A percentile compares a stretch with the other conserved stretches of the same genome.
Conservation (phyloP, 2,797 vertebrate species). For the Scarus forsteni region DNA sequence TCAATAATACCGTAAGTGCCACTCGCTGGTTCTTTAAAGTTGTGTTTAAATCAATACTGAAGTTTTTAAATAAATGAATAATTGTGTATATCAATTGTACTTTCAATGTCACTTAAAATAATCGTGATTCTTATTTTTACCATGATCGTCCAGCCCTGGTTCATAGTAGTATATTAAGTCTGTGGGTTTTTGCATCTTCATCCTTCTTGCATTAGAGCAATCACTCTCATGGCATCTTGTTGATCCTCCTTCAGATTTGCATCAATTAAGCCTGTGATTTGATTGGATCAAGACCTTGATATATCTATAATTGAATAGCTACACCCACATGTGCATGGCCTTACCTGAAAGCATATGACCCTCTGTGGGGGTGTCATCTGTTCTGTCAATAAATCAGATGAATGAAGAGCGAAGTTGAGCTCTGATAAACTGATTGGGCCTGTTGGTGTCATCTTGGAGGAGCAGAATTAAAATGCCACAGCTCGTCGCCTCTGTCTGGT, state of each 20-base stretch:
- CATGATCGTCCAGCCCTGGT: too few relatives aligned
- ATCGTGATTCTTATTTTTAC: too few relatives aligned
- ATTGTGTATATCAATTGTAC: too few relatives aligned
- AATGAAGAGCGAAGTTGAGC: slow-evolving; percentile 52
- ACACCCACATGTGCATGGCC: slow-evolving; percentile 55
- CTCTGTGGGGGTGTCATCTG: slow-evolving; percentile 54
- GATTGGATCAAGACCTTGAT: slow-evolving; percentile 53
- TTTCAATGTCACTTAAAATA: too few relatives aligned
- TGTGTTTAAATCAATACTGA: too few relatives aligned
- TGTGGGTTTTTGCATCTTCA: slow-evolving; percentile 21
- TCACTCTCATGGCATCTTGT: slow-evolving; percentile 41
- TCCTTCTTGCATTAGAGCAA: slow-evolving; percentile 40
- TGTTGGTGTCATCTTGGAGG: slow-evolving; percentile 38
- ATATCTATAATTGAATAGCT: slow-evolving; percentile 64
- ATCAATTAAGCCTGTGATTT: slow-evolving; percentile 53
- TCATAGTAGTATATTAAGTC: not conserved
- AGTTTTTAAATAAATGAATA: too few relatives aligned
- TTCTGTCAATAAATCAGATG: slow-evolving; percentile 62
- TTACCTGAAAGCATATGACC: slow-evolving; percentile 49
- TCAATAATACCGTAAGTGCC: too few relatives aligned
- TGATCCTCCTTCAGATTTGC: slow-evolving; percentile 48
- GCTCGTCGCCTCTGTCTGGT: slow-evolving; percentile 63
- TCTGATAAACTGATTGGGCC: slow-evolving; percentile 67
- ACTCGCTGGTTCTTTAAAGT: too few relatives aligned
- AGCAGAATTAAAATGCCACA: slow-evolving; percentile 62